Percentiles rank a stretch among this genome's conserved stretches.
phyloP scores from a whole-genome alignment of 2,113 vertebrate genomes.

The Xiphias gladius region DNA sequence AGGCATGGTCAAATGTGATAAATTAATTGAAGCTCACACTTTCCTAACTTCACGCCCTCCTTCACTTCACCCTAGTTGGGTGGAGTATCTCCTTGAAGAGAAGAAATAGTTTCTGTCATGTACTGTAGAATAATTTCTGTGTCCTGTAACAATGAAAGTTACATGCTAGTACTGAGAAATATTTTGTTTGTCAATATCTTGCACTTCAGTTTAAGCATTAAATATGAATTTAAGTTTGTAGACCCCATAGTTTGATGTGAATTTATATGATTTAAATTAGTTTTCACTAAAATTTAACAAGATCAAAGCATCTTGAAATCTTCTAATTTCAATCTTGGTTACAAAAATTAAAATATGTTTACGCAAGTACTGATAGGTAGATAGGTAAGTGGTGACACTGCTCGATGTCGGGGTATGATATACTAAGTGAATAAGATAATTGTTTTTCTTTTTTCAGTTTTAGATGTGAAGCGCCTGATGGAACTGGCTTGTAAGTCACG shows the following conservation, averaged over 20 bases:
- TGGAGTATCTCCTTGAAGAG: constrained; percentile 3
- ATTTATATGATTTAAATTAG: not conserved
- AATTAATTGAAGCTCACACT: constrained; percentile 43
- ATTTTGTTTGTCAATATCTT: not conserved
- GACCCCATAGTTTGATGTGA: not conserved
- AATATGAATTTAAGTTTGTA: not conserved
- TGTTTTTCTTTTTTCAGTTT: too few species aligned
- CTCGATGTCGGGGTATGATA: too few species aligned
- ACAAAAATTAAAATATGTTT: too few species aligned
- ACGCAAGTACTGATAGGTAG: too few species aligned
- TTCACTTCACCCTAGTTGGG: not conserved
- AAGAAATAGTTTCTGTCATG: not conserved
- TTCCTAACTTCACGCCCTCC: constrained; percentile 7
- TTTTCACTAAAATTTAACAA: not conserved
- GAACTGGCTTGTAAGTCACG: too few species aligned
- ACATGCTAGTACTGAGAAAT: not conserved
- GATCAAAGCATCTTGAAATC: not conserved
- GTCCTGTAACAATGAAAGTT: not conserved
- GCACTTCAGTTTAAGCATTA: not conserved
- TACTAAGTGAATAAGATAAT: too few species aligned
- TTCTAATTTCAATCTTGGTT: too few species aligned
- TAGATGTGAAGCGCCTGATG: too few species aligned
- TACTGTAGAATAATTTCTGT: not conserved
- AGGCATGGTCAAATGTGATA: constrained; percentile 68
- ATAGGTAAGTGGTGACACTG: too few species aligned